Evolutionary conservation across 1,140 invertebrate species (phyloP).

Genomic region (Galleria mellonella): DNA sequence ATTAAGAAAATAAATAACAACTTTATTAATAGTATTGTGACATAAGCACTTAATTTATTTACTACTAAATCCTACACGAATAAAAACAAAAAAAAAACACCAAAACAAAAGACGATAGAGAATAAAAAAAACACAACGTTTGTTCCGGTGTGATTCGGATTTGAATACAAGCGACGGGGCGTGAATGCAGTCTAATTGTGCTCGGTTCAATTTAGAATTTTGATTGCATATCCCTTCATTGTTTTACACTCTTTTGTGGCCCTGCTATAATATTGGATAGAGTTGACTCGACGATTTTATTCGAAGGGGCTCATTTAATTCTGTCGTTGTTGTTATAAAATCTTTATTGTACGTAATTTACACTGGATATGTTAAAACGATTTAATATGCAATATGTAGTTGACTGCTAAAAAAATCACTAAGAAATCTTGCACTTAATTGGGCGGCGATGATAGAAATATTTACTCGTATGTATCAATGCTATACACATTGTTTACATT

Average conservation of each 20-base stretch:
- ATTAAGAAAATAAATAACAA: too few species aligned
- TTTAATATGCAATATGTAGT: too few species aligned
- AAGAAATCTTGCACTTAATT: too few species aligned
- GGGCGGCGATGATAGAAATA: too few species aligned
- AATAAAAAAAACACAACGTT: constrained; percentile 25
- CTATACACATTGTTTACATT: too few species aligned
- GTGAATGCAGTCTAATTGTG: constrained; percentile 52
- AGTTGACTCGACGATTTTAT: constrained; percentile 5
- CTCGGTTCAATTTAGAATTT: constrained; percentile 43
- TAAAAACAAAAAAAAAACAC: constrained; percentile 23
- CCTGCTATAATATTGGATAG: constrained; percentile 3
- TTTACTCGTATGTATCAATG: too few species aligned
- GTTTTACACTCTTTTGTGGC: constrained; percentile 34
- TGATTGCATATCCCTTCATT: constrained; percentile 38
- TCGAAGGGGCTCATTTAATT: neutral
- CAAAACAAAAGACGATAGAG: constrained; percentile 30
- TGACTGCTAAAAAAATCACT: too few species aligned
- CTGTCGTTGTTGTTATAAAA: too few species aligned
- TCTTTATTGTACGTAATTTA: too few species aligned
- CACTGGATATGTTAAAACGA: too few species aligned
- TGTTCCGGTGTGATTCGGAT: constrained; percentile 33
- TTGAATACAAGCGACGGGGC: constrained; percentile 61
- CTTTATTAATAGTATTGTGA: too few species aligned
- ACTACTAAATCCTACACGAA: neutral
- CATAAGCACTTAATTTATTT: too few species aligned